Evolutionary conservation across 2,888 invertebrate genomes (phyloP).

Genomic region (Drosophila mayaguana): DNA sequence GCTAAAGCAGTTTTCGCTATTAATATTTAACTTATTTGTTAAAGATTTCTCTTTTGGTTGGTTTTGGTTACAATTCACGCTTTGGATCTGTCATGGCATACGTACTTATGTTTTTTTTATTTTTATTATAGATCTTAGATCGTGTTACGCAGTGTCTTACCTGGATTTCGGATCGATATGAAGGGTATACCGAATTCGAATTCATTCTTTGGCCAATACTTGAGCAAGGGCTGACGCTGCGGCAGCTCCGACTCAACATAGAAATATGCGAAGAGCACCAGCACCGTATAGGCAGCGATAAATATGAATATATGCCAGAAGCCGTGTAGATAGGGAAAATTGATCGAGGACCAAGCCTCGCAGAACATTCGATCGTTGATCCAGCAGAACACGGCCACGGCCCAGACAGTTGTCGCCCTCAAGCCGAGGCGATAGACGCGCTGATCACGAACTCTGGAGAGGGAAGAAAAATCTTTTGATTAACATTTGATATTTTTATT

Average conservation of each 20-base stretch:
- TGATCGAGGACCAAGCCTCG: conserved; percentile 91
- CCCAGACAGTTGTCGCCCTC: conserved; percentile 89
- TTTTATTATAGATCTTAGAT: conserved; percentile 47
- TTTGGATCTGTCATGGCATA: conserved; percentile 43
- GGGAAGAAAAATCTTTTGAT: neutral
- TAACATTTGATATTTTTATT: neutral
- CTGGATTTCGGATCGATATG: conserved; percentile 88
- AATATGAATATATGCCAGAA: conserved; percentile 94
- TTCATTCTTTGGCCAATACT: conserved; percentile 91
- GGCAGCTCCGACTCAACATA: conserved; percentile 90
- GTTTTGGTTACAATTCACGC: conserved; percentile 34
- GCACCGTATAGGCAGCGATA: conserved; percentile 91
- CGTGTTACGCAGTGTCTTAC: conserved; percentile 79
- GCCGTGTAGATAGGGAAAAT: conserved; percentile 93
- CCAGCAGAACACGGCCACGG: conserved; percentile 91
- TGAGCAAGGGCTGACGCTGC: conserved; percentile 89
- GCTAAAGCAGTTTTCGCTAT: conserved; percentile 37
- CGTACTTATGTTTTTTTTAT: neutral
- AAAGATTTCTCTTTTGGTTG: conserved; percentile 12
- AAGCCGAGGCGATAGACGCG: conserved; percentile 90
- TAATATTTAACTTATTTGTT: neutral
- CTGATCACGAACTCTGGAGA: conserved; percentile 83
- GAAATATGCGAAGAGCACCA: conserved; percentile 92
- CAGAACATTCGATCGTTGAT: conserved; percentile 92
- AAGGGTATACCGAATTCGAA: conserved; percentile 92